These are phyloP conservation scores for Microtus richardsoni DNA, from an alignment of 2,113 vertebrate species.

Conservation along the genomic window DNA sequence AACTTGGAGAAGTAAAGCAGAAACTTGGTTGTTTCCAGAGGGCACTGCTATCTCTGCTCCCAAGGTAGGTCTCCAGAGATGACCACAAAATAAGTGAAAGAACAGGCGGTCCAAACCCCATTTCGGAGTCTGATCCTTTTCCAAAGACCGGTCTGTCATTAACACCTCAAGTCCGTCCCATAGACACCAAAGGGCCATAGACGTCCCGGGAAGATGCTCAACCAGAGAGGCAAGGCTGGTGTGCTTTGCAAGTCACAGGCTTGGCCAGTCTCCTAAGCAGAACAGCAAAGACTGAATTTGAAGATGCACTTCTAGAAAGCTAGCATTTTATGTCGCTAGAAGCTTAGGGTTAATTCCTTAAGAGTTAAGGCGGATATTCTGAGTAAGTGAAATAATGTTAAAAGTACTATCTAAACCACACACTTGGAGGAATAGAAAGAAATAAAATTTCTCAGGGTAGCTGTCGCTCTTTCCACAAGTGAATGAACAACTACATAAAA, in stretches of 20 bases:
- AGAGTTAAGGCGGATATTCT: background rate
- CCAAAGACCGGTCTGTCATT: no score
- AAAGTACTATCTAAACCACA: constrained; percentile 28
- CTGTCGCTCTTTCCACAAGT: constrained; percentile 33
- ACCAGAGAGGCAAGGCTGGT: background rate
- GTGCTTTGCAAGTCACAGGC: background rate
- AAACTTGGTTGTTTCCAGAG: background rate
- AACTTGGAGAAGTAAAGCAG: background rate
- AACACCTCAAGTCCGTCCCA: background rate
- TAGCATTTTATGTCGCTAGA: background rate
- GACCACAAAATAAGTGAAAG: background rate
- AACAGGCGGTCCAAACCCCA: background rate
- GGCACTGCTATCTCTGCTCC: background rate
- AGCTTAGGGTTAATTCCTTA: background rate
- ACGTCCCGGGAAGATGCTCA: background rate
- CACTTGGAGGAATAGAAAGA: constrained; percentile 22
- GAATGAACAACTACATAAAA: background rate
- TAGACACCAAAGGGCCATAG: background rate
- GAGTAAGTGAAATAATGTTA: constrained; percentile 1
- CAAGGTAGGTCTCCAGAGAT: background rate
- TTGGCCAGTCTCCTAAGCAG: background rate
- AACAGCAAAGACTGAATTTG: background rate
- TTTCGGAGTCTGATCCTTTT: background rate
- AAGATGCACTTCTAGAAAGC: background rate
- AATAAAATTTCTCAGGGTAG: constrained; percentile 58